Percentiles rank a stretch among this genome's conserved stretches.
phyloP scores from a whole-genome alignment of 1,140 invertebrate genomes.

The Caenorhabditis brenneri region DNA sequence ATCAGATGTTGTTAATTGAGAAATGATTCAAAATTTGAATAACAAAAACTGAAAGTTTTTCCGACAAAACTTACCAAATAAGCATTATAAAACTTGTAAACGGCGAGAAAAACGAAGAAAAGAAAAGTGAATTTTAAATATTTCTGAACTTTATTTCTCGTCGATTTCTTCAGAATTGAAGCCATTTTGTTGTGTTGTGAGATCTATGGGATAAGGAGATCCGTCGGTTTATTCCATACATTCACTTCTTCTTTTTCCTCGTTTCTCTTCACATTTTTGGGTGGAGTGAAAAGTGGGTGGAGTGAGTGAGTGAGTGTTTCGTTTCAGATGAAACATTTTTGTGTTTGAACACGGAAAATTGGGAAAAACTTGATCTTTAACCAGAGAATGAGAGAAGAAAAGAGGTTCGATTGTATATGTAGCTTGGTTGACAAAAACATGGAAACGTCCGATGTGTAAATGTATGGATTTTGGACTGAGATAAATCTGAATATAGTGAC shows the following conservation, averaged over 20 bases:
- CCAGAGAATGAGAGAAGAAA: background rate
- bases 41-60: background rate
- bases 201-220: constrained; percentile 18
- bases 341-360: too few relatives aligned
- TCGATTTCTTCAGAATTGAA: background rate
- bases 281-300: background rate
- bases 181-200: background rate
- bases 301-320: background rate
- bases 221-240: constrained; percentile 1
- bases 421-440: background rate
- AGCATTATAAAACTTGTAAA: background rate
- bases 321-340: constrained; percentile 2
- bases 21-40: too few relatives aligned
- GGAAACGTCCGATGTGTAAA: background rate
- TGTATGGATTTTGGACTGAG: background rate
- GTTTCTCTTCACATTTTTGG: background rate
- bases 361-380: background rate
- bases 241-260: background rate
- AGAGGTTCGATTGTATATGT: background rate
- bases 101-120: background rate
- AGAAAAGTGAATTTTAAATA: background rate
- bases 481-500: background rate
- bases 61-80: constrained; percentile 13
- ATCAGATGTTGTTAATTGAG: too few relatives aligned
- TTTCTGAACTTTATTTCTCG: background rate